A percentile compares a stretch with the other conserved stretches of the same genome.
Conservation (phyloP, 2,888 invertebrate species). For the Papilio gigon region DNA sequence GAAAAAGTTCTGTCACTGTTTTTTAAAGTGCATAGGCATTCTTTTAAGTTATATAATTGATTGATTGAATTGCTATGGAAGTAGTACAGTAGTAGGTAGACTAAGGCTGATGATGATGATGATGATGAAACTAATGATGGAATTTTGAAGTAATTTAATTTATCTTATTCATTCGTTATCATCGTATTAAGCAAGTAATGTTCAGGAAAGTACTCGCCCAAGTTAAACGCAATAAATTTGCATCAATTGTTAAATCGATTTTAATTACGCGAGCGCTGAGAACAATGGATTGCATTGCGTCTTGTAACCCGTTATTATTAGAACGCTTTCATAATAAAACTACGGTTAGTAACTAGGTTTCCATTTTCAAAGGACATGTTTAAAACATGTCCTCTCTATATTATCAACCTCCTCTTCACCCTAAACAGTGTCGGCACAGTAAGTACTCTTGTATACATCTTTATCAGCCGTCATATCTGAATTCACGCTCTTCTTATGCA, state of each 20-base stretch:
- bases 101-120: no score
- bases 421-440: no score
- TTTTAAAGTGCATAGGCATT: no score
- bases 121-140: background rate
- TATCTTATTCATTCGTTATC: background rate
- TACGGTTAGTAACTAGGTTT: background rate
- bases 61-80: no score
- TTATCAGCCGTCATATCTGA: no score
- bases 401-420: background rate
- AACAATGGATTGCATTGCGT: constrained; percentile 30
- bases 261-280: constrained; percentile 30
- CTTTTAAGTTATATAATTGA: no score
- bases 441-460: no score
- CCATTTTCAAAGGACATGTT: background rate
- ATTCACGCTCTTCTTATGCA: no score
- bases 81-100: no score
- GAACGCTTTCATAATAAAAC: constrained; percentile 7
- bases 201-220: constrained; percentile 12
- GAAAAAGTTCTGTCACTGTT: no score
- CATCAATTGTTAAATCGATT: constrained; percentile 30
- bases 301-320: constrained; percentile 14
- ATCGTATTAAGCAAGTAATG: background rate
- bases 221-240: constrained; percentile 31
- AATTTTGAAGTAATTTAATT: background rate
- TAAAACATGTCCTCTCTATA: background rate